A percentile compares a stretch with the other conserved stretches of the same genome.
phyloP scores from a whole-genome alignment of 2,113 vertebrate species.

The Pterocles orientalis region DNA sequence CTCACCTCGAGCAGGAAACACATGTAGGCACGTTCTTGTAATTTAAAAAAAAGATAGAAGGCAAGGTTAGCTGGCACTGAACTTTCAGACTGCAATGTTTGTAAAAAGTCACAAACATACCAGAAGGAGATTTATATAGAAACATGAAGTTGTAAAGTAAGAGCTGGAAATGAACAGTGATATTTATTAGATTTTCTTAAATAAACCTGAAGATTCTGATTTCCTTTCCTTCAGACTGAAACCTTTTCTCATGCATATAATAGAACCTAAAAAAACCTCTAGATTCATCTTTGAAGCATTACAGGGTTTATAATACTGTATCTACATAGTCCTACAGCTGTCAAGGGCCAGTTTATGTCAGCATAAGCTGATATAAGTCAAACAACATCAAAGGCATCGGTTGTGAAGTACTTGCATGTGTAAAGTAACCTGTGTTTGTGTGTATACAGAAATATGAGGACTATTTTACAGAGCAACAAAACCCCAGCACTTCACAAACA shows the following conservation, averaged over 20 bases:
- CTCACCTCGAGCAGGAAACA: conserved; percentile 60
- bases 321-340: background rate
- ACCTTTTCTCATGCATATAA: background rate
- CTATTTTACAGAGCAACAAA: background rate
- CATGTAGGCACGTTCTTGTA: conserved; percentile 3
- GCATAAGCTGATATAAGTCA: background rate
- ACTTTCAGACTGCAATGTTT: background rate
- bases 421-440: background rate
- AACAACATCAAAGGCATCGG: background rate
- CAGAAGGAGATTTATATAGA: background rate
- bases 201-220: background rate
- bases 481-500: background rate
- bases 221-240: background rate
- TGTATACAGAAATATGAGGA: background rate
- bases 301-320: background rate
- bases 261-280: background rate
- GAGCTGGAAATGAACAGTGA: background rate
- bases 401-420: background rate
- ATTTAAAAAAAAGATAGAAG: conserved; percentile 27
- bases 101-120: background rate
- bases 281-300: background rate
- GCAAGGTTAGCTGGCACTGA: background rate
- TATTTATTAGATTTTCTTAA: background rate
- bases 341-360: background rate
- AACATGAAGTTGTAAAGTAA: background rate